Conservation (phyloP, 2,888 invertebrate species). For the Dendrolimus pini region DNA sequence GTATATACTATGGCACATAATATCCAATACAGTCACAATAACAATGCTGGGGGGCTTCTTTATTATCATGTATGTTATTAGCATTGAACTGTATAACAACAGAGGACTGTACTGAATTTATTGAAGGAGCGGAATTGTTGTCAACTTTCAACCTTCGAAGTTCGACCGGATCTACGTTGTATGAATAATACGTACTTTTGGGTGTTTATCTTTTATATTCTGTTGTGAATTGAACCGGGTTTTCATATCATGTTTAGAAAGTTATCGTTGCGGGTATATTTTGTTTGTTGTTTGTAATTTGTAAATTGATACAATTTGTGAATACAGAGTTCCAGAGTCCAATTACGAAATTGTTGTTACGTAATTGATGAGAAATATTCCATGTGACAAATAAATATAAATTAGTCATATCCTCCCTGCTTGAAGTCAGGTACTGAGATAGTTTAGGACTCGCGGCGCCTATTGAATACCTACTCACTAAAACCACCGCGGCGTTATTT, state of each 20-base stretch:
- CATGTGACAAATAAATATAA: too few species aligned
- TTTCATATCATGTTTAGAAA: not conserved
- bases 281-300: not conserved
- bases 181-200: not conserved
- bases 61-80: constrained; percentile 40
- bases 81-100: constrained; percentile 22
- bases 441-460: too few species aligned
- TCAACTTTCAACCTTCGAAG: constrained; percentile 8
- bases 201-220: not conserved
- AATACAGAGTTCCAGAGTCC: not conserved
- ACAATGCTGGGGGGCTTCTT: constrained; percentile 31
- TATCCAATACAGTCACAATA: constrained; percentile 46
- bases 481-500: too few species aligned
- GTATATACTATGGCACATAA: constrained; percentile 4
- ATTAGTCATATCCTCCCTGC: too few species aligned
- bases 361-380: too few species aligned
- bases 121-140: constrained; percentile 4
- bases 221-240: not conserved
- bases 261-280: not conserved
- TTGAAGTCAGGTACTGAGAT: too few species aligned
- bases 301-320: constrained; percentile 3
- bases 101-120: constrained; percentile 17
- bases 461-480: too few species aligned
- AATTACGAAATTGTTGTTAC: too few species aligned
- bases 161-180: not conserved